Evolutionary conservation across 2,888 invertebrate species (phyloP).

Genomic region (Nephrotoma appendiculata): DNA sequence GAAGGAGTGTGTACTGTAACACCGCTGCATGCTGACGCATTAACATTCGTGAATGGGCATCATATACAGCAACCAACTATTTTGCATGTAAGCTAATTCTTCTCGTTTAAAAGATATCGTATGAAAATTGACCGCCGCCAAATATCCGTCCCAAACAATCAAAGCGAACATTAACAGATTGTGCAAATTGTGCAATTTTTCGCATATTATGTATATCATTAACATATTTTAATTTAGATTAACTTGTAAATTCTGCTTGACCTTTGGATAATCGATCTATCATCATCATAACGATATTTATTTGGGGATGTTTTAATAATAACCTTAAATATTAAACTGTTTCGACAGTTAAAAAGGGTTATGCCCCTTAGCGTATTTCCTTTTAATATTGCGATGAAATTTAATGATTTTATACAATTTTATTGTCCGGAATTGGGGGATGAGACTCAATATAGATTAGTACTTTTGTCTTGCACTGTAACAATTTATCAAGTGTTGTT

Average conservation of each 20-base stretch:
- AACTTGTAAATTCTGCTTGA: not conserved
- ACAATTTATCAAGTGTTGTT: not conserved
- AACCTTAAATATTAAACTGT: not conserved
- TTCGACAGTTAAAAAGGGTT: not conserved
- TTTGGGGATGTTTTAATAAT: not conserved
- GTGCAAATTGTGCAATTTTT: not conserved
- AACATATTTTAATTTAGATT: not conserved
- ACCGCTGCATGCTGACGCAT: slow-evolving; percentile 83
- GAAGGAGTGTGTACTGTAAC: slow-evolving; percentile 89
- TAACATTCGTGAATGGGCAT: slow-evolving; percentile 88
- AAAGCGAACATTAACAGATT: not conserved
- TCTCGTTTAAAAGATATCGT: not conserved
- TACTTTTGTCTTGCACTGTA: not conserved
- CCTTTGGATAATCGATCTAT: not conserved
- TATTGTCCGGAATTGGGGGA: not conserved
- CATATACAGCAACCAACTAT: slow-evolving; percentile 86
- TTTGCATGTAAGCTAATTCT: slow-evolving; percentile 46
- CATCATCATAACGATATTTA: not conserved
- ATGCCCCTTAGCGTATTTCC: too few relatives aligned
- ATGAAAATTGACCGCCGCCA: too few relatives aligned
- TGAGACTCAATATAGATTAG: not conserved
- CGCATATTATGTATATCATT: not conserved
- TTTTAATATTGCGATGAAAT: not conserved
- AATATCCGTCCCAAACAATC: not conserved
- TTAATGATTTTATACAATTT: not conserved